Conservation (phyloP, 2,888 invertebrate genomes). For the Lochmaea capreae region DNA sequence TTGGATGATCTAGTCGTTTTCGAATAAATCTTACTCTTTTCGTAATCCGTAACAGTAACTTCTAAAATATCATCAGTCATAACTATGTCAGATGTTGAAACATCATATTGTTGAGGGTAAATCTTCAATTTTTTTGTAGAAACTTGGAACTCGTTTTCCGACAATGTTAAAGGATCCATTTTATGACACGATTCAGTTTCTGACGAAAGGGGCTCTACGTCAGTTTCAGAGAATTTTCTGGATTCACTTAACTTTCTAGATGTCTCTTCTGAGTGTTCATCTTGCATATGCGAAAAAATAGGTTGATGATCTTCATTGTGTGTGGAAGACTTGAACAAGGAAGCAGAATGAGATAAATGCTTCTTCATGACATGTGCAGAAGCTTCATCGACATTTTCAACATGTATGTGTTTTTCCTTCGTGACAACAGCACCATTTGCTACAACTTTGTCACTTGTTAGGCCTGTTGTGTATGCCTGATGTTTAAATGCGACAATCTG, state of each 20-base stretch:
- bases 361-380: too few relatives aligned
- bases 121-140: constrained; percentile 54
- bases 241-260: constrained; percentile 50
- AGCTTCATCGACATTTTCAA: too few relatives aligned
- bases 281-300: neutral
- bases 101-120: constrained; percentile 38
- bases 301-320: neutral
- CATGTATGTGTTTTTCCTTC: neutral
- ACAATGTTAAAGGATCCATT: constrained; percentile 53
- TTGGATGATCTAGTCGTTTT: constrained; percentile 22
- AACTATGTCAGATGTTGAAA: constrained; percentile 60
- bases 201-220: constrained; percentile 59
- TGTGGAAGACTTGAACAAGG: neutral
- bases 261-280: constrained; percentile 15
- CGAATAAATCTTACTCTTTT: constrained; percentile 33
- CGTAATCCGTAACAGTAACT: constrained; percentile 60
- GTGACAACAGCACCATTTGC: neutral
- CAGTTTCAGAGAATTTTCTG: constrained; percentile 58
- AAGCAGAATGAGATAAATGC: too few relatives aligned
- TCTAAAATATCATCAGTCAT: constrained; percentile 65
- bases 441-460: neutral
- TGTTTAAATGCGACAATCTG: neutral
- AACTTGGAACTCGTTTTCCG: constrained; percentile 57
- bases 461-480: neutral
- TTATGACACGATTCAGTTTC: constrained; percentile 59